Evolutionary conservation across 2,888 invertebrate genomes (phyloP).

Genomic region (Galeopsomyia nigrocyanea): DNA sequence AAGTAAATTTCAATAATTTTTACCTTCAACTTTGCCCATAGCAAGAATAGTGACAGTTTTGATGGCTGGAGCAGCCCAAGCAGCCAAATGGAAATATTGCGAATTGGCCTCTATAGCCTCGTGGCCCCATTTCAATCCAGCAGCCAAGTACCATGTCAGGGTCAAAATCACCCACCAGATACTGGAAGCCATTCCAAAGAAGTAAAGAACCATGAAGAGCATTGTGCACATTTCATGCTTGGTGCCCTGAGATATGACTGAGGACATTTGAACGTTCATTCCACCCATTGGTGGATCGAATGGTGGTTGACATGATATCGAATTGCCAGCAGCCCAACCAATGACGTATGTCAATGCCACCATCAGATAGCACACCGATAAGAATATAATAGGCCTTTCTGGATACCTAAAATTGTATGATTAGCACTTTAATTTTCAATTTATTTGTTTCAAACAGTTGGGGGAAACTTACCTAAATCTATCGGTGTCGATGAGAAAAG

Average conservation of each 20-base stretch:
- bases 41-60: slow-evolving; percentile 96
- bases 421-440: background rate
- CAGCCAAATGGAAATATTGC: slow-evolving; percentile 96
- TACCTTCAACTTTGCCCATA: slow-evolving; percentile 96
- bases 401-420: slow-evolving; percentile 79
- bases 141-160: slow-evolving; percentile 96
- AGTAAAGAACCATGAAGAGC: slow-evolving; percentile 95
- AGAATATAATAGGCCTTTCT: slow-evolving; percentile 96
- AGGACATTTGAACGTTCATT: slow-evolving; percentile 81
- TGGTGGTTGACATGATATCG: slow-evolving; percentile 86
- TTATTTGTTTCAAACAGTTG: background rate
- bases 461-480: slow-evolving; percentile 76
- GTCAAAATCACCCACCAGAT: slow-evolving; percentile 99
- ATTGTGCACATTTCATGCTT: slow-evolving; percentile 90
- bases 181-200: slow-evolving; percentile 96
- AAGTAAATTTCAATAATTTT: background rate
- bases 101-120: slow-evolving; percentile 98
- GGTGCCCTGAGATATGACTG: slow-evolving; percentile 90
- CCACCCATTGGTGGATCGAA: slow-evolving; percentile 79
- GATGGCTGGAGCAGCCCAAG: slow-evolving; percentile 97
- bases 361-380: slow-evolving; percentile 96
- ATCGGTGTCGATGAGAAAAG: slow-evolving; percentile 94
- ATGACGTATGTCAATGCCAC: slow-evolving; percentile 93
- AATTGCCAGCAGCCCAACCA: slow-evolving; percentile 86
- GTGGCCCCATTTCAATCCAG: slow-evolving; percentile 97